A percentile compares a stretch with the other conserved stretches of the same genome.
These are phyloP conservation scores for Lampropteryx suffumata DNA, from an alignment of 2,888 invertebrate species.

Conservation along the genomic window DNA sequence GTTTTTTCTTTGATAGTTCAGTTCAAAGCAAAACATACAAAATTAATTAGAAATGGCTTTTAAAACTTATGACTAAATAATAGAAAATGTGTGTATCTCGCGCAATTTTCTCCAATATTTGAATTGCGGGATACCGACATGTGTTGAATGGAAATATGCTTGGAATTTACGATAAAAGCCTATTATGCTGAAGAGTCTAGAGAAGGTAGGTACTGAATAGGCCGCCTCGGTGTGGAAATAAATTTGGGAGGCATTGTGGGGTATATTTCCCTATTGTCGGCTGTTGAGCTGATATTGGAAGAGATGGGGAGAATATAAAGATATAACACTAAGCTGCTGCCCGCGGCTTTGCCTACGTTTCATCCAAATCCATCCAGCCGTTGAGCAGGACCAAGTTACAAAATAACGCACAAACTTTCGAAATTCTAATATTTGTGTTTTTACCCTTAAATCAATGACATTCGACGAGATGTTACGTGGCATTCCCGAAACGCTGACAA, in stretches of 20 bases:
- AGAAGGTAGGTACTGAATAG: slow-evolving; percentile 12
- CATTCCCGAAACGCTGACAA: too few species aligned
- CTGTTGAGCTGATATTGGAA: slow-evolving; percentile 13
- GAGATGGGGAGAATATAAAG: slow-evolving; percentile 8
- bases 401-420: too few species aligned
- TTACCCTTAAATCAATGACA: too few species aligned
- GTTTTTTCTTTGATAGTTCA: too few species aligned
- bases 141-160: slow-evolving; percentile 15
- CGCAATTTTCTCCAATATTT: slow-evolving; percentile 5
- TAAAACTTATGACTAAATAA: too few species aligned
- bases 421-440: too few species aligned
- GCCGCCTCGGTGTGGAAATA: slow-evolving; percentile 7
- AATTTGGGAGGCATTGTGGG: slow-evolving; percentile 23
- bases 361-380: too few species aligned
- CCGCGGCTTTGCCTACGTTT: too few species aligned
- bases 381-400: too few species aligned
- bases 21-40: too few species aligned
- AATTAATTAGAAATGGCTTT: too few species aligned
- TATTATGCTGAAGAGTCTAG: slow-evolving; percentile 22
- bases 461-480: too few species aligned
- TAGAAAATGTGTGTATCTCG: background rate
- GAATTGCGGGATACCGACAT: slow-evolving; percentile 12
- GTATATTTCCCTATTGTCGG: slow-evolving; percentile 18
- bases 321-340: slow-evolving; percentile 11
- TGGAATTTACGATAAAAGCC: slow-evolving; percentile 20